phyloP scores from a whole-genome alignment of 1,140 invertebrate genomes.

The Neodiprion pinetum region DNA sequence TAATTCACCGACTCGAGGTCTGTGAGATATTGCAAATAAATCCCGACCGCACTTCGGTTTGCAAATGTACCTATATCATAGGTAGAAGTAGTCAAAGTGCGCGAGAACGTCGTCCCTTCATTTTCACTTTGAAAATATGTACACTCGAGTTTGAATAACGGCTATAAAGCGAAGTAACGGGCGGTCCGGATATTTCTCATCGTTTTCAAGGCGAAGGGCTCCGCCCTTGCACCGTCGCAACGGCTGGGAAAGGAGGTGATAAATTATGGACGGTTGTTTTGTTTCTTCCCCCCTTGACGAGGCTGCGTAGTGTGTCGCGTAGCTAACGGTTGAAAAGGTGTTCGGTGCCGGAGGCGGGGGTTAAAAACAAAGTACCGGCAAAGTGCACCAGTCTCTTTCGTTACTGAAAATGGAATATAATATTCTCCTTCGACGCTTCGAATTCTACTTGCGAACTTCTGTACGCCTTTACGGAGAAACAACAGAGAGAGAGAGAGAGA shows the following conservation, averaged over 20 bases:
- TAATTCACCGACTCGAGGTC: too few relatives aligned
- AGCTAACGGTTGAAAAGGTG: not conserved
- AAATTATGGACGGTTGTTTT: not conserved
- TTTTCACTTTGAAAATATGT: too few relatives aligned
- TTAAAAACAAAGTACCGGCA: not conserved
- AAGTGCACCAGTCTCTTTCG: not conserved
- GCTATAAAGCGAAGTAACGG: too few relatives aligned
- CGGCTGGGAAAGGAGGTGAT: not conserved
- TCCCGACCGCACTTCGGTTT: too few relatives aligned
- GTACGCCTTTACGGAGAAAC: slow-evolving; percentile 8
- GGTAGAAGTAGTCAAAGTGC: too few relatives aligned
- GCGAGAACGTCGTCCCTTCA: too few relatives aligned
- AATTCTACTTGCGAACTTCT: too few relatives aligned
- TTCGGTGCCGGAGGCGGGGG: not conserved
- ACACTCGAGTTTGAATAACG: too few relatives aligned
- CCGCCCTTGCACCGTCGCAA: too few relatives aligned
- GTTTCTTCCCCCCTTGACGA: not conserved
- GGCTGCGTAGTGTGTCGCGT: not conserved
- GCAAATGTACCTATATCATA: too few relatives aligned
- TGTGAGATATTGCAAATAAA: too few relatives aligned
- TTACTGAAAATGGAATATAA: not conserved
- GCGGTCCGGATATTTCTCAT: not conserved
- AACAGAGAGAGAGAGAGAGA: slow-evolving; percentile 25
- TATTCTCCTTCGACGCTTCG: too few relatives aligned
- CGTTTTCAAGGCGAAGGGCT: not conserved